These are phyloP conservation scores for Callopanchax toddi DNA, from an alignment of 2,113 vertebrate species.

Conservation along the genomic window DNA sequence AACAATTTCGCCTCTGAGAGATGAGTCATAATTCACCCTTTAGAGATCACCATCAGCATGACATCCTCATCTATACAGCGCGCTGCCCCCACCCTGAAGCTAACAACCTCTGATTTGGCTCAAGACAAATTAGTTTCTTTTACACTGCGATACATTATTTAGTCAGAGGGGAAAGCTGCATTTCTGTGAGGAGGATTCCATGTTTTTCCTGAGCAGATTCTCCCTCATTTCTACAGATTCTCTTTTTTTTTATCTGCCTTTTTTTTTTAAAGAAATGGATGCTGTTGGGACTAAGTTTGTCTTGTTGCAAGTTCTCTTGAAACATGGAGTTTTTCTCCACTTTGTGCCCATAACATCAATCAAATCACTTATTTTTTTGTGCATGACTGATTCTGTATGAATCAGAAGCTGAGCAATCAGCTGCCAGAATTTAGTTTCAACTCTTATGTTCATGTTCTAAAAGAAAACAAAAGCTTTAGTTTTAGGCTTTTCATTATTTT, in stretches of 20 bases:
- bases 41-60: conserved; percentile 24
- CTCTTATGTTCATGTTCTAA: background rate
- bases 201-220: background rate
- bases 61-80: conserved; percentile 47
- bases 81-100: background rate
- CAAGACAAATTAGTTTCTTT: conserved; percentile 27
- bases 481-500: background rate
- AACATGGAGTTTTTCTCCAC: no score
- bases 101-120: conserved; percentile 27
- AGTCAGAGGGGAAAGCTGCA: conserved; percentile 11
- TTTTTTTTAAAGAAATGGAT: background rate
- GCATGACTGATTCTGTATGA: background rate
- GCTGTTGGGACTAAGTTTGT: background rate
- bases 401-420: background rate
- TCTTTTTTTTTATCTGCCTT: background rate
- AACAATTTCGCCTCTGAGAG: conserved; percentile 44
- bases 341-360: background rate
- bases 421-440: background rate
- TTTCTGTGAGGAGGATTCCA: conserved; percentile 19
- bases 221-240: conserved; percentile 16
- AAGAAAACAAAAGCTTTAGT: background rate
- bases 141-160: conserved; percentile 27
- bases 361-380: background rate
- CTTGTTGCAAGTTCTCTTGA: background rate
- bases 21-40: conserved; percentile 52